Conservation (phyloP, 2,888 invertebrate genomes). For the Napeogenes sylphis region DNA sequence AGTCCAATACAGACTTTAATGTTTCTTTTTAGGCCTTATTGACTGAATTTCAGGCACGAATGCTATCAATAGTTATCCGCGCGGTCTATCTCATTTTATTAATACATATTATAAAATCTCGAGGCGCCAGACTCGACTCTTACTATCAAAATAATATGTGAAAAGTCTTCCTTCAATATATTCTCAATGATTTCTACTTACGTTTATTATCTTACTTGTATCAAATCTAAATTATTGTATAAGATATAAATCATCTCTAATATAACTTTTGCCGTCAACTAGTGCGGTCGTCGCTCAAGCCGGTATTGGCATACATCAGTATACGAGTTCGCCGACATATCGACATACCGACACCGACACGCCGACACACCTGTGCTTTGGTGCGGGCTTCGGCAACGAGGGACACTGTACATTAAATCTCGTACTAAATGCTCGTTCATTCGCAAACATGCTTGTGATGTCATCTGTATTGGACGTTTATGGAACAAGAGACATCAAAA, state of each 20-base stretch:
- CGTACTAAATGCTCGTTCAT: conserved; percentile 16
- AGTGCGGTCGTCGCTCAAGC: neutral
- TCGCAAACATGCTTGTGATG: conserved; percentile 14
- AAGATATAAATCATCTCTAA: conserved; percentile 45
- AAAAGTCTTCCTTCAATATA: neutral
- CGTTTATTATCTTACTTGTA: conserved; percentile 38
- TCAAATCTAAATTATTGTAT: conserved; percentile 53
- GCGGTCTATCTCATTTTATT: neutral
- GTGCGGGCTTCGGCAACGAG: neutral
- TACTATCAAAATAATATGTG: conserved; percentile 12
- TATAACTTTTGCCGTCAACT: neutral
- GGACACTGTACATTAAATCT: conserved; percentile 11
- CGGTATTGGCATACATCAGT: neutral
- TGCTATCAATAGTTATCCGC: neutral
- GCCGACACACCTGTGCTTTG: neutral
- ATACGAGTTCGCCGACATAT: neutral
- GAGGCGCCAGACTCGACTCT: conserved; percentile 12
- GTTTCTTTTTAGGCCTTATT: too few species aligned
- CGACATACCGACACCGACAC: conserved; percentile 5
- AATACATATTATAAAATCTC: neutral
- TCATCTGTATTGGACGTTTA: neutral
- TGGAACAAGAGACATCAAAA: neutral
- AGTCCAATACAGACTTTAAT: neutral
- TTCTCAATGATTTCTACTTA: conserved; percentile 17
- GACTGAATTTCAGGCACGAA: neutral